phyloP scores from a whole-genome alignment of 2,888 invertebrate genomes.

The Teleiodes luculella region DNA sequence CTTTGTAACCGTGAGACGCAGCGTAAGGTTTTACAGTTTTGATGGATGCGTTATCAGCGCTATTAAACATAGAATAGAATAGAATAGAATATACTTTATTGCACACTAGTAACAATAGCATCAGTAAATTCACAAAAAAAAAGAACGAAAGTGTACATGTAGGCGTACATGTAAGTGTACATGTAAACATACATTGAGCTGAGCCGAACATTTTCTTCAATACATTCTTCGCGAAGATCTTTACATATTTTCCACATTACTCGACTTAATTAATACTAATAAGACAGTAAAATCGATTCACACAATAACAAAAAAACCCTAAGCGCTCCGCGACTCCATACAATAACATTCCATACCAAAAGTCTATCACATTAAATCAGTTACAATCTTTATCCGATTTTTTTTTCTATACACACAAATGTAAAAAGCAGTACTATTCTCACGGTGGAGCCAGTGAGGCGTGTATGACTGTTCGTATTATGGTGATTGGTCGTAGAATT shows the following conservation, averaged over 20 bases:
- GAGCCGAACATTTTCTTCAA: too few relatives aligned
- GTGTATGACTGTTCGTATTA: slow-evolving; percentile 1
- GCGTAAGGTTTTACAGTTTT: too few relatives aligned
- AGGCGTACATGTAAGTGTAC: too few relatives aligned
- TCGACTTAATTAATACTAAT: background rate
- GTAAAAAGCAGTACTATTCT: background rate
- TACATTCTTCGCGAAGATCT: background rate
- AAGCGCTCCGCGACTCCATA: background rate
- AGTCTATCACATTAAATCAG: slow-evolving; percentile 2
- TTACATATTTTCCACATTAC: background rate
- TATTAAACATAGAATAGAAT: too few relatives aligned
- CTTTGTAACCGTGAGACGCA: too few relatives aligned
- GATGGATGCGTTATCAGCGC: too few relatives aligned
- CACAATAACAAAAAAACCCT: background rate
- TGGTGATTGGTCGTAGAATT: slow-evolving; percentile 1
- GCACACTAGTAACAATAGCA: too few relatives aligned
- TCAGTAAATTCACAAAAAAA: too few relatives aligned
- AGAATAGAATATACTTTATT: too few relatives aligned
- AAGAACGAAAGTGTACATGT: too few relatives aligned
- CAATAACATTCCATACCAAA: slow-evolving; percentile 6
- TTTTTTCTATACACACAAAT: slow-evolving; percentile 1
- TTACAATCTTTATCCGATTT: background rate
- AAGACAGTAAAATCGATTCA: background rate
- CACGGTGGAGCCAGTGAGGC: slow-evolving; percentile 4
- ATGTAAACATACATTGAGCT: too few relatives aligned